Percentiles rank a stretch among this genome's conserved stretches.
phyloP scores from a whole-genome alignment of 2,797 vertebrate species.

The Crocidura indochinensis region DNA sequence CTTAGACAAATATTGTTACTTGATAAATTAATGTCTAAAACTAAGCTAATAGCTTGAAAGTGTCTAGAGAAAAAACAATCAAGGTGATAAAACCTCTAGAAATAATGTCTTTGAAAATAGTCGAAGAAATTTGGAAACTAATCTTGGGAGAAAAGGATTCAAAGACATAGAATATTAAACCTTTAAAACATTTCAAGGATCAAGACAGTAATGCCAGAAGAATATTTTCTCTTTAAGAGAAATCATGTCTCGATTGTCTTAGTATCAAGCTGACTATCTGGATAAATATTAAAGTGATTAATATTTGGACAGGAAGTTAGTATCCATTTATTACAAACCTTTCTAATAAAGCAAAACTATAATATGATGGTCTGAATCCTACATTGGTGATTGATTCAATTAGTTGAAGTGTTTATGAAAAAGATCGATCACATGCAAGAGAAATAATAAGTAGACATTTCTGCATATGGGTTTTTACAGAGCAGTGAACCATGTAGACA shows the following conservation, averaged over 20 bases:
- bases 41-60: conserved; percentile 6
- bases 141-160: background rate
- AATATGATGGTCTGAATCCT: background rate
- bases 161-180: background rate
- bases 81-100: background rate
- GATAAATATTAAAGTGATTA: too few species aligned
- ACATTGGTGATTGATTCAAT: background rate
- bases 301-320: background rate
- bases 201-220: background rate
- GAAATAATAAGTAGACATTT: background rate
- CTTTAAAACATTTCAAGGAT: background rate
- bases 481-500: background rate
- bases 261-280: background rate
- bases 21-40: background rate
- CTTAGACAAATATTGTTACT: conserved; percentile 9
- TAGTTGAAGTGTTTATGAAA: conserved; percentile 26
- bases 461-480: background rate
- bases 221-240: background rate
- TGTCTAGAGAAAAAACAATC: background rate
- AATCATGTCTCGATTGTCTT: background rate
- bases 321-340: background rate
- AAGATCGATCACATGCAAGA: background rate
- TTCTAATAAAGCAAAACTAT: background rate
- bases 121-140: background rate
- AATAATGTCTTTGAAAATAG: conserved; percentile 8